Evolutionary conservation across 2,888 invertebrate species (phyloP).

Genomic region (Orthosia cruda): DNA sequence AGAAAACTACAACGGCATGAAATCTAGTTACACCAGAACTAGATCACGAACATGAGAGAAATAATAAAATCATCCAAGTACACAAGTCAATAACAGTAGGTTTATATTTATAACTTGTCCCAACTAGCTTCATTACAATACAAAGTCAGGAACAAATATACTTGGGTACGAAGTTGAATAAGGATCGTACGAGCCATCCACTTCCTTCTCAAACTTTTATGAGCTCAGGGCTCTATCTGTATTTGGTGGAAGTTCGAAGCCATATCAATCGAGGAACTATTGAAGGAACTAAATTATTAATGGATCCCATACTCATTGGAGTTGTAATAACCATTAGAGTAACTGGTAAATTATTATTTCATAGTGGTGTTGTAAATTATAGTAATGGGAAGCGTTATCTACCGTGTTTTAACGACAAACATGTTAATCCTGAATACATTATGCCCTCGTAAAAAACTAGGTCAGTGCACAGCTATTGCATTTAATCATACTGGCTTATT

Average conservation of each 20-base stretch:
- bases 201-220: conserved; percentile 46
- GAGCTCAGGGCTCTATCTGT: conserved; percentile 3
- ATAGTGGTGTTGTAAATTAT: background rate
- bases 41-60: conserved; percentile 32
- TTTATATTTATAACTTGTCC: conserved; percentile 46
- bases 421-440: background rate
- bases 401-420: background rate
- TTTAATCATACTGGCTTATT: background rate
- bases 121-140: conserved; percentile 55
- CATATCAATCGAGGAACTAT: conserved; percentile 11
- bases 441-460: background rate
- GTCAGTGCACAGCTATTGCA: background rate
- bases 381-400: too few species aligned
- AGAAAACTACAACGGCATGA: background rate
- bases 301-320: background rate
- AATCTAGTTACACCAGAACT: conserved; percentile 34
- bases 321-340: background rate
- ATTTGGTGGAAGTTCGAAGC: conserved; percentile 21
- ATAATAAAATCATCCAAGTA: conserved; percentile 53
- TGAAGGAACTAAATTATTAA: conserved; percentile 17
- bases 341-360: background rate
- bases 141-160: conserved; percentile 43
- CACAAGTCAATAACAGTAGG: conserved; percentile 14
- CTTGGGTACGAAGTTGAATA: conserved; percentile 43
- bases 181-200: conserved; percentile 33